Conservation (phyloP, 2,113 vertebrate genomes). For the Nycticryphes semicollaris region DNA sequence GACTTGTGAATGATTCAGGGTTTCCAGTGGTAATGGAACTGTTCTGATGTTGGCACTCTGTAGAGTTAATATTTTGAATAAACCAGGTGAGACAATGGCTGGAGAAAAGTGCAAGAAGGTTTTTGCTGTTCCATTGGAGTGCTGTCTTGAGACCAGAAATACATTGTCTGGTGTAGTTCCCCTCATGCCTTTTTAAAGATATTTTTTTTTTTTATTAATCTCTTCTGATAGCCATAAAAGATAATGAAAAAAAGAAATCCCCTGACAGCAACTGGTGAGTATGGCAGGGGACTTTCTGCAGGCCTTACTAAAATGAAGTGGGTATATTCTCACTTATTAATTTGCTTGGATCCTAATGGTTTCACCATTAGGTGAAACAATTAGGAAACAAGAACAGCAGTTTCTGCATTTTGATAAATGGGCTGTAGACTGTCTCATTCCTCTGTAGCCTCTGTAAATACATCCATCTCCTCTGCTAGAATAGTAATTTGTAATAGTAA, state of each 20-base stretch:
- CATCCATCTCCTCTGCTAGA: not conserved
- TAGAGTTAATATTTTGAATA: not conserved
- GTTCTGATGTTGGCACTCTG: not conserved
- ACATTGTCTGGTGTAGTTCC: not conserved
- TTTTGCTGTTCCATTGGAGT: not conserved
- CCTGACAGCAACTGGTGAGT: not conserved
- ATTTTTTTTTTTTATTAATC: not conserved
- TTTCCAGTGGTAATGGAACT: not conserved
- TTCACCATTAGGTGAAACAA: not conserved
- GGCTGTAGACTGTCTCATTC: not conserved
- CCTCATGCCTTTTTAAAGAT: not conserved
- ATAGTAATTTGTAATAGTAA: not conserved
- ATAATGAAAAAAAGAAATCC: not conserved
- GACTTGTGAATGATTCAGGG: not conserved
- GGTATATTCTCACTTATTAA: not conserved
- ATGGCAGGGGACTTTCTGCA: not conserved
- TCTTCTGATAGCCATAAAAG: not conserved
- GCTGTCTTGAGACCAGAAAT: not conserved
- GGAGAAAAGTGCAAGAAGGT: not conserved
- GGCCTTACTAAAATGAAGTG: not conserved
- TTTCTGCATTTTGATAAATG: not conserved
- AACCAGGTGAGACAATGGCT: not conserved
- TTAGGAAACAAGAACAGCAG: not conserved
- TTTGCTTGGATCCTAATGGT: not conserved
- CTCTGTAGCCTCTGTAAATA: not conserved